Base-by-base conservation (phyloP, 2,797 vertebrate species). In the Rhinella marina region DNA sequence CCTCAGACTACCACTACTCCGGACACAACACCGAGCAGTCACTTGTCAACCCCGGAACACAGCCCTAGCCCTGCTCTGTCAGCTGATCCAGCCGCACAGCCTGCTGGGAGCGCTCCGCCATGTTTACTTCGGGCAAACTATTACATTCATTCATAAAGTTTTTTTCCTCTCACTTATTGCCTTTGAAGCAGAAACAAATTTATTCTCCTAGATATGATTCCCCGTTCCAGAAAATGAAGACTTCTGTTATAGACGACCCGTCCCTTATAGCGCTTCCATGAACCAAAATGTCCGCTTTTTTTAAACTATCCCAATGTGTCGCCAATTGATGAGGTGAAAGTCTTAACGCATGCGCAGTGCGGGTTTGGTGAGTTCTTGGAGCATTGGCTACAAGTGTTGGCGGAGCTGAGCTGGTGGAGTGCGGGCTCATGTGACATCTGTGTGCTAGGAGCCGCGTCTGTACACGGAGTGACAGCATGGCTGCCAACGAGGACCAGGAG, bases 401-500 rank as follows among this genome's bases (percentile, higher is more conserved):
- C 4, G 19, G 25, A 11, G 32, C 68, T 7, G 0, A 29, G 52
- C 17, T 1, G n/a, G 10, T 62, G 13, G 29, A 19, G 62, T 68
- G 27, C 8, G 7, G 73, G 48, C 48, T 70, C 25, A 54, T 21
- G n/a, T 14, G 64, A 50, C 13, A 19, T 6, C 25, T 12, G n/a
- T 21, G 87, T 64, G 68, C 27, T 76, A n/a, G 81, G 57, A 14
- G 62, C 19, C 21, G 14, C 14, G 41, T 17, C 16, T 23, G 4
- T 41, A 10, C 25, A 12, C 27, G 8, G 13, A 78, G 89, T 57
- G 19, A 73, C 83, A 90, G 79, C 90, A 98, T 98, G 98, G 95
- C 97, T 86, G 95, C 97, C 59, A 98, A 98, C 92, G 98, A 99
- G 92, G 98, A 98, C 91, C 98, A 99, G 90, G 97, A 98, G 97